Base-by-base conservation (phyloP, 2,113 vertebrate genomes). In the Anhinga anhinga region DNA sequence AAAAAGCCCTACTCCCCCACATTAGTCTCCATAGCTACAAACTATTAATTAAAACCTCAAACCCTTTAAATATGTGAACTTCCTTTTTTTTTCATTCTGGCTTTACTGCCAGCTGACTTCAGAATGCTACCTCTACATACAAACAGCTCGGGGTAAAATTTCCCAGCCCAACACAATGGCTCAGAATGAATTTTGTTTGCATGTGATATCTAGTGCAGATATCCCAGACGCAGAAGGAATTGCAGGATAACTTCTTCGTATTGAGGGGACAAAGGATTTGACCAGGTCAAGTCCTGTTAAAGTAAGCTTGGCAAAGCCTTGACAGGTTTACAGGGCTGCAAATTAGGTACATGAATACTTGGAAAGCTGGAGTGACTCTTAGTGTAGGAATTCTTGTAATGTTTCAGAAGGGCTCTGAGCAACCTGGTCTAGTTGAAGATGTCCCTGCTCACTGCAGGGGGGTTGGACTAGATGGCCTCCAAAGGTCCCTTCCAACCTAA, bases 181-280 rank as follows among this genome's bases (percentile, higher is more conserved):
- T 67, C 5, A 20, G 12, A 2, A 3, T 32, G 29, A 59, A 34
- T 78, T 94, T 84, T 61, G 21, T 15, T 72, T 55, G 15, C 5
- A 2, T 59, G 13, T 13, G 29, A 10, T 26, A 20, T 14, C 50
- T 9, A 29, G 4, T 21, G 7, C 22, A 73, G 62, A 42, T 73
- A 66, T 32, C 38, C 25, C n/a, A 15, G 13, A 23, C 29, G 32
- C 38, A 90, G 63, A 72, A 83, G 22, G n/a, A 69, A 29, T n/a
- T 0, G 0, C 0, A 1, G 32, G 10, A 7, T 61, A 70, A 40
- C 8, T 20, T 83, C n/a, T 59, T 71, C 8, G 1, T 4, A 4
- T 21, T 38, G 62, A 74, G 12, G 27, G 17, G 22, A 45, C 15
- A 53, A 79, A 67, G 20, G 40, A 22, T 56, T 88, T 2, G 3